Percentiles rank a stretch among this genome's conserved stretches.
Conservation (phyloP, 2,113 vertebrate genomes). For the Emydura subglobosa region DNA sequence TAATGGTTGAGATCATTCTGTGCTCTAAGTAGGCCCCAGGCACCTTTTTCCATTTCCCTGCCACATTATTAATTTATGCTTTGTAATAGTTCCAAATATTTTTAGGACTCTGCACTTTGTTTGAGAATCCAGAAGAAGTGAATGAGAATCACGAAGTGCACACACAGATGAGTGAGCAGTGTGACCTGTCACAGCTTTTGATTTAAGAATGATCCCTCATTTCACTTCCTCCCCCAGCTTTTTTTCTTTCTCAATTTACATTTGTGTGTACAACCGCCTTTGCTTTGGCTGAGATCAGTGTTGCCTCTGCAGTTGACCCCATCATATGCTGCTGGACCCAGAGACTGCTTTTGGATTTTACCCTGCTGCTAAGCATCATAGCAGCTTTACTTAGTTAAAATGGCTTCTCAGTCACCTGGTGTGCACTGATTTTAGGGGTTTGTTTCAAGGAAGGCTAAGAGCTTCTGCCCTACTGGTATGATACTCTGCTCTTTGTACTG, state of each 20-base stretch:
- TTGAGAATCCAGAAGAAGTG: slow-evolving; percentile 77
- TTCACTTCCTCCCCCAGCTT: not conserved
- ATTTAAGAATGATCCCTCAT: slow-evolving; percentile 56
- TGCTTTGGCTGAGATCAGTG: not conserved
- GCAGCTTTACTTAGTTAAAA: slow-evolving; percentile 2
- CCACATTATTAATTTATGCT: slow-evolving; percentile 89
- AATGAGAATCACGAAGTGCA: slow-evolving; percentile 76
- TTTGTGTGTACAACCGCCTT: slow-evolving; percentile 38
- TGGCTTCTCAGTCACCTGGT: slow-evolving; percentile 10
- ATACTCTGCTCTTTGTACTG: not conserved
- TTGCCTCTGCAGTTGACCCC: not conserved
- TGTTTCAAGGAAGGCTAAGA: not conserved
- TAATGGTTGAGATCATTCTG: slow-evolving; percentile 83
- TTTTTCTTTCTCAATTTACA: slow-evolving; percentile 34
- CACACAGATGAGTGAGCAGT: slow-evolving; percentile 60
- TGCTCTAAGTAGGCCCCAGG: slow-evolving; percentile 80
- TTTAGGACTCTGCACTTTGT: slow-evolving; percentile 82
- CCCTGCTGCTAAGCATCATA: not conserved
- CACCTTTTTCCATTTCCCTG: slow-evolving; percentile 84
- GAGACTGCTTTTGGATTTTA: slow-evolving; percentile 41
- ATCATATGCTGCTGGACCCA: not conserved
- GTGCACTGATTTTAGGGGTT: not conserved
- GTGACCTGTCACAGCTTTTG: slow-evolving; percentile 63
- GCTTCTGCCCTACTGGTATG: rapidly evolving
- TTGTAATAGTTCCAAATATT: slow-evolving; percentile 89